A percentile compares a stretch with the other conserved stretches of the same genome.
Conservation (phyloP, 2,888 invertebrate genomes). For the Lissonota sp. region DNA sequence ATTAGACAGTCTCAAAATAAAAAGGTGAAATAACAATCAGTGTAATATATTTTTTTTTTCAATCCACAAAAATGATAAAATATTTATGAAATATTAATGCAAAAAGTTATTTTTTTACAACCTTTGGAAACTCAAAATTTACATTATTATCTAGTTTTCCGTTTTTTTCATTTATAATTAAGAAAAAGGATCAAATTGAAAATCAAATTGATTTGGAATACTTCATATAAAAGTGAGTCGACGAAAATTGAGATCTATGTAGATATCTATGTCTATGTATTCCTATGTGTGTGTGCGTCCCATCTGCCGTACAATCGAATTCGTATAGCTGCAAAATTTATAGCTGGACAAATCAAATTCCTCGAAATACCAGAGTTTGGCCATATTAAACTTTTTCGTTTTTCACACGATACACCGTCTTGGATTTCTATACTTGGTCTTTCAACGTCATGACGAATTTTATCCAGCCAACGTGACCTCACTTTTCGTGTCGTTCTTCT, state of each 20-base stretch:
- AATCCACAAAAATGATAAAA: too few species aligned
- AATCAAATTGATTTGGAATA: too few species aligned
- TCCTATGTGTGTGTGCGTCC: background rate
- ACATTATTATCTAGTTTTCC: too few species aligned
- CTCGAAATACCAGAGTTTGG: background rate
- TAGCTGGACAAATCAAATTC: slow-evolving; percentile 1
- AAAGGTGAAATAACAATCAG: too few species aligned
- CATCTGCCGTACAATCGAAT: background rate
- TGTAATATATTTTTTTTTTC: too few species aligned
- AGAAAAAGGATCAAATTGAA: too few species aligned
- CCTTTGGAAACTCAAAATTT: too few species aligned
- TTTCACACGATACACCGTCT: slow-evolving; percentile 5
- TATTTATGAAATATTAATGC: too few species aligned
- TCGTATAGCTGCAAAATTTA: slow-evolving; percentile 10
- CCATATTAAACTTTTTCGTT: background rate
- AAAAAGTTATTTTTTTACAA: too few species aligned
- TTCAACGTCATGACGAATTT: slow-evolving; percentile 9
- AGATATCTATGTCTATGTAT: slow-evolving; percentile 21
- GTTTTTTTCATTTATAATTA: too few species aligned
- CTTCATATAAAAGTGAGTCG: too few species aligned
- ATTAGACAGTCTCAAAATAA: too few species aligned
- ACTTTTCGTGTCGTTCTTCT: background rate
- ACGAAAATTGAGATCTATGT: background rate
- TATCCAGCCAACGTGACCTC: slow-evolving; percentile 16
- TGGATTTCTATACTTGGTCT: slow-evolving; percentile 22